These are phyloP conservation scores for Theonella swinhoei DNA, from an alignment of 37 sponge, comb jelly and placozoan species.

Conservation along the genomic window DNA sequence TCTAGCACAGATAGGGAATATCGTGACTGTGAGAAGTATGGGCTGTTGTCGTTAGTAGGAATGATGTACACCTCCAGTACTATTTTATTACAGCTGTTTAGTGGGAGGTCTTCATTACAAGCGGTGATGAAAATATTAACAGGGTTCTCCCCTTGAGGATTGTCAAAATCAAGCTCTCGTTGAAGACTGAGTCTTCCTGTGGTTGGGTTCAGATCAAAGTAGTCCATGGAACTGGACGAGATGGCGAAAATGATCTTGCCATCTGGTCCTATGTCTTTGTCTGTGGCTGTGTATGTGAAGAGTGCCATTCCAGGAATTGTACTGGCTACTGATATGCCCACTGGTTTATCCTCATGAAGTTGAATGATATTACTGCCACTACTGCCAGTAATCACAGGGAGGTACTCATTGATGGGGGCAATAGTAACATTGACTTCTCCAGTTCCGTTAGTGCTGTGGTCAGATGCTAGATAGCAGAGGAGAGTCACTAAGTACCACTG, in stretches of 20 bases:
- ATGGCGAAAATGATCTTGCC: background rate
- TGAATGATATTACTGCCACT: background rate
- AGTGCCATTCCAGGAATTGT: background rate
- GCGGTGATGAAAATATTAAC: background rate
- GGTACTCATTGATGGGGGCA: background rate
- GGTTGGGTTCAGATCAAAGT: no score
- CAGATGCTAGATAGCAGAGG: background rate
- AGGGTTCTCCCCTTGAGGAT: no score
- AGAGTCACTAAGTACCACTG: background rate
- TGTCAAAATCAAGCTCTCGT: no score
- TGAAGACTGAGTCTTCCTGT: no score
- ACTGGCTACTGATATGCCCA: background rate
- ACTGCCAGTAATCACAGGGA: background rate
- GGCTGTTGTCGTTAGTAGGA: background rate
- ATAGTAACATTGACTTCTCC: background rate
- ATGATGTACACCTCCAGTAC: background rate
- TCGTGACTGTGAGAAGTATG: background rate
- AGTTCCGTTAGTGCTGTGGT: background rate
- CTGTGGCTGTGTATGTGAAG: background rate
- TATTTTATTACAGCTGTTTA: background rate
- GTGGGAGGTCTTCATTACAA: background rate
- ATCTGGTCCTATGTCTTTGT: background rate
- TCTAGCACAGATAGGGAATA: background rate
- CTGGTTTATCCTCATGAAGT: background rate
- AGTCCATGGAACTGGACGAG: no score